Evolutionary conservation across 2,113 vertebrate genomes (phyloP).

Genomic region (Lampris megalopsis): DNA sequence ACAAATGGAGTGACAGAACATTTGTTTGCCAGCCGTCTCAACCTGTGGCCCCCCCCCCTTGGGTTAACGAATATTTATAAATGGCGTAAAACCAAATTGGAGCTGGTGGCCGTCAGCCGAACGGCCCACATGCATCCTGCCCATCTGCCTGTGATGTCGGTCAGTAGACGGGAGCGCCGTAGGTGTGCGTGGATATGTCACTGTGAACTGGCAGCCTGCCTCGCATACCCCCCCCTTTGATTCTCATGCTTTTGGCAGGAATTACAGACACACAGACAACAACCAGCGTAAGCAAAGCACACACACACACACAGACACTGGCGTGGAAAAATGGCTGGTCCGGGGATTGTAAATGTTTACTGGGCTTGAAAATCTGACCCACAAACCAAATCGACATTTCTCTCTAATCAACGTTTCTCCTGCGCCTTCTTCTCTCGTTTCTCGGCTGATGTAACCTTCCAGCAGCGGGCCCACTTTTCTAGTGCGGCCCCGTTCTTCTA

Average conservation of each 20-base stretch:
- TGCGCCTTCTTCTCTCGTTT: constrained; percentile 2
- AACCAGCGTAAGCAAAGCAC: constrained; percentile 14
- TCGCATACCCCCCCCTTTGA: not conserved
- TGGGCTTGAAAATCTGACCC: constrained; percentile 82
- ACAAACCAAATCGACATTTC: constrained; percentile 58
- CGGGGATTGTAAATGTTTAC: constrained; percentile 75
- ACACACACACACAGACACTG: not conserved
- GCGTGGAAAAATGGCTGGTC: constrained; percentile 30
- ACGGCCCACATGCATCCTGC: not conserved
- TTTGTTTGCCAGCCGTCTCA: not conserved
- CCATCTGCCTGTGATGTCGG: not conserved
- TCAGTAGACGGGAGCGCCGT: not conserved
- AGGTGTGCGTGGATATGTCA: not conserved
- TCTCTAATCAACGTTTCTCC: constrained; percentile 48
- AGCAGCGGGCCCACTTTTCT: constrained; percentile 45
- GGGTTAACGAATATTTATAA: not conserved
- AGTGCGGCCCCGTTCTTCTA: constrained; percentile 38
- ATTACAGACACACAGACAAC: constrained; percentile 26
- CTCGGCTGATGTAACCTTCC: constrained; percentile 24
- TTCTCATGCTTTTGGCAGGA: constrained; percentile 41
- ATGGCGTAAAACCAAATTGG: not conserved
- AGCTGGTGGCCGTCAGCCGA: not conserved
- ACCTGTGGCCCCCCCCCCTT: not conserved
- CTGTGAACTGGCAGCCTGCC: not conserved
- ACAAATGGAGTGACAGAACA: no score